phyloP scores from a whole-genome alignment of 1,140 invertebrate species.

The Papilio dardanus region DNA sequence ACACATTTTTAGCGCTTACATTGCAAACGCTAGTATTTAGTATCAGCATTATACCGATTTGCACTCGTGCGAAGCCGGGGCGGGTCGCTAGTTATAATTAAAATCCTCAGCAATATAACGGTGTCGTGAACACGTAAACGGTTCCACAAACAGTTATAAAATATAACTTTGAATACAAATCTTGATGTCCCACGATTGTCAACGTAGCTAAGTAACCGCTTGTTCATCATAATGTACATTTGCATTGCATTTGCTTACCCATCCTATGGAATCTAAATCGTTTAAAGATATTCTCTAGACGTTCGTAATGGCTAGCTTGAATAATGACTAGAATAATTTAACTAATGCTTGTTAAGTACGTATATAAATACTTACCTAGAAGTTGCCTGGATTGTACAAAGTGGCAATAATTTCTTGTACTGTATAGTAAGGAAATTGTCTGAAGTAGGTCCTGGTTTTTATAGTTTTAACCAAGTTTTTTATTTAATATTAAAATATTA shows the following conservation, averaged over 20 bases:
- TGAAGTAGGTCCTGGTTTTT: too few relatives aligned
- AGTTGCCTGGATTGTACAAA: too few relatives aligned
- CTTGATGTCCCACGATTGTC: slow-evolving; percentile 33
- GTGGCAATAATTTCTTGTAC: too few relatives aligned
- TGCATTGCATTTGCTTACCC: slow-evolving; percentile 21
- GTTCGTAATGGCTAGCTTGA: not conserved
- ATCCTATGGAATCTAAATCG: slow-evolving; percentile 31
- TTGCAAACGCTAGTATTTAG: too few relatives aligned
- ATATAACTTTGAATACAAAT: slow-evolving; percentile 7
- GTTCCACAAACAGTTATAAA: not conserved
- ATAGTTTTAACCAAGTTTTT: too few relatives aligned
- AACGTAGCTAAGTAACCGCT: slow-evolving; percentile 21
- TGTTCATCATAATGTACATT: slow-evolving; percentile 16
- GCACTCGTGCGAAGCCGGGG: too few relatives aligned
- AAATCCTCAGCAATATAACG: too few relatives aligned
- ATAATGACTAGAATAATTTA: slow-evolving; percentile 27
- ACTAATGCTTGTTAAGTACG: not conserved
- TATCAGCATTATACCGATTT: too few relatives aligned
- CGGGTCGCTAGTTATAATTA: too few relatives aligned
- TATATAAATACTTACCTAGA: not conserved
- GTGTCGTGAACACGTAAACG: not conserved
- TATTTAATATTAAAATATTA: too few relatives aligned
- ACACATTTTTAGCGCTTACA: too few relatives aligned
- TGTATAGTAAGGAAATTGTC: too few relatives aligned
- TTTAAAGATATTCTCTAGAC: slow-evolving; percentile 27